Evolutionary conservation across 1,140 invertebrate genomes (phyloP), one percentile per base, ranked within the genome.

Genomic region (Drosophila punjabiensis): DNA sequence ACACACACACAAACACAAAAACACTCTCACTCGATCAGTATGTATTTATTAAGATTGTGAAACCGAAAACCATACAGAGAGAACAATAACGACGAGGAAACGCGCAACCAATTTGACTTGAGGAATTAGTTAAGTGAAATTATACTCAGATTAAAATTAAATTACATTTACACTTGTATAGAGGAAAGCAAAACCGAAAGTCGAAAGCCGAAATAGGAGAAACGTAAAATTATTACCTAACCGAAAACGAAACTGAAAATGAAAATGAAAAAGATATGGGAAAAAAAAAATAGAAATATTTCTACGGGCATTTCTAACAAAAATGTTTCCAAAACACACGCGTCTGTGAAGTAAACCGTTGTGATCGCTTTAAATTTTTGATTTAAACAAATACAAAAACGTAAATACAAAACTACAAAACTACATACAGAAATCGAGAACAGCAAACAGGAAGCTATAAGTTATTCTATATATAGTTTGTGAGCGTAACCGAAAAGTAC

Each of bases 261-360:
- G 50, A 56, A 59, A 39, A 24, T 3, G 24, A 24, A 76, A 79
- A 75, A 41, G 28, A 81, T 66, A 50, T 58, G 59, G 55, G 53
- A 63, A 10, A 39, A 50, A 39, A 50, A 64, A 68, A 56, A 65
- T 58, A 50, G 48, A 71, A 80, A 74, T 90, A 89, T 89, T 89
- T 88, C 81, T 81, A 90, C 69, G 85, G 79, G 43, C 79, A 79
- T 73, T 69, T 89, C 60, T 79, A 59, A 73, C 16, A 53, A 83
- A 55, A 55, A 88, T 78, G 77, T 88, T 79, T 84, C 84, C 84
- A 83, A 50, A 50, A 50, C 68, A 53, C 35, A 89, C 78, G 74
- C 78, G 68, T 89, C 86, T 89, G 87, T 89, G 86, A 89, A 90
- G 58, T 79, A 89, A 89, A 89, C 86, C 82, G 86, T 89, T 89